Evolutionary conservation across 92 coral and sea anemone species (phyloP), one percentile per base, ranked within the genome.

Genomic region (Porites divaricata): DNA sequence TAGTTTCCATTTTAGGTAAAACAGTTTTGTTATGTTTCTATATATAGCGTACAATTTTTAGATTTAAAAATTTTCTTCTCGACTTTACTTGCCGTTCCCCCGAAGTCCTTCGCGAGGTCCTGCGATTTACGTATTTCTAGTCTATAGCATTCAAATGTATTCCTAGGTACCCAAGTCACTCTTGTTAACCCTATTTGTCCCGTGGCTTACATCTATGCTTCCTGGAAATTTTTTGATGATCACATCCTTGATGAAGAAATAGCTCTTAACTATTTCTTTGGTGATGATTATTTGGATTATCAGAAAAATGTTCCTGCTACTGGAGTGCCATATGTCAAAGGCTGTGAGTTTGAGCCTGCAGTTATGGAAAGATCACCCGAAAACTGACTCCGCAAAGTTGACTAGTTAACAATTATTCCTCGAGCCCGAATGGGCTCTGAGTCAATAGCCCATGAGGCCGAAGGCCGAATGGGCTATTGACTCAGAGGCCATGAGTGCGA

Each of bases 201-300:
- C 13, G 70, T 95, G 74, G 98, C 88, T 6, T 96, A 96, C 59
- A 26, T 86, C 24, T 75, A 79, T 76, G 98, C 98, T 11, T 93
- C 98, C 6, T 96, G 99, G 99, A 89, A 77, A 19, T 96, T 96
- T 84, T 96, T 96, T 59, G 93, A 91, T 35, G 99, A 91, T 20
- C 90, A 98, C 15, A 93, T 96, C 15, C 80, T 88, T 66, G 92
- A 89, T 50, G 99, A 96, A 74, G 99, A 96, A 65, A 58, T 95
- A 13, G 70, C 94, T 0, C 90, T 97, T 28, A 62, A 91, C 41
- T 74, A 66, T 67, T 97, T 97, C 85, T 97, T 97, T 65, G 92
- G 94, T 10, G 85, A 97, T 19, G 93, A 97, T 20, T 97, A 97
- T 69, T 11, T 97, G 53, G 91, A 80, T 0, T 97, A 97, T 81